Evolutionary conservation across 1,140 invertebrate genomes (phyloP), one percentile per base, ranked within the genome.

Genomic region (Aphelenchoides fujianensis): DNA sequence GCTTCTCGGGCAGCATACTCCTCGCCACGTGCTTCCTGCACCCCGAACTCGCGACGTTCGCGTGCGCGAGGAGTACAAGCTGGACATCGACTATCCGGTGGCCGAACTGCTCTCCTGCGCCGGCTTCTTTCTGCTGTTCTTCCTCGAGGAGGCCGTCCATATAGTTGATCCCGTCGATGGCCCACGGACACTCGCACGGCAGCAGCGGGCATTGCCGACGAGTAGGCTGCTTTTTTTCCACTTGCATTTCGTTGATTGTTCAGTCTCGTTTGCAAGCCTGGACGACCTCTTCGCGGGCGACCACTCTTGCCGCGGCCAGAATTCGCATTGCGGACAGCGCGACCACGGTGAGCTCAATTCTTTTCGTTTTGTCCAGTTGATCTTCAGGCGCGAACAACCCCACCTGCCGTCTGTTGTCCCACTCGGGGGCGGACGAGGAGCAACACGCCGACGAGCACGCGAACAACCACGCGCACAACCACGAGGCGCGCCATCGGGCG

Each of bases 71-170:
- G 41, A 32, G 12, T 71, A 74, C 59, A 23, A 23, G 0, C 69
- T 53, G 16, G 30, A 76, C 30, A 54, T 75, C 2, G 54, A 79
- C 35, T 85, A 92, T 77, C 89, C 90, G 0, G 80, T 91, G 3
- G 89, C 91, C 0, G 89, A 92, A 71, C 80, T 92, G 7, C 79
- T 90, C 0, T 87, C 91, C 36, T 91, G 90, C 74, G 83, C 86
- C 16, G 92, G 92, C 9, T 93, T 94, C 84, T 93, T 93, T 83
- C 85, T 91, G 3, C 91, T 94, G 88, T 93, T 91, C 79, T 85
- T 92, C 19, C 88, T 93, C 0, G 92, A 94, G 80, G 92, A 93
- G 82, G 82, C 86, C 88, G 68, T 88, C 90, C n/a, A 71, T 91
- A 37, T 78, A 71, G 34, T 34, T 77, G 23, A 81, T 81, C 34